Evolutionary conservation across 2,888 invertebrate species (phyloP), one percentile per base, ranked within the genome.

Genomic region (Agonopterix heracliana): DNA sequence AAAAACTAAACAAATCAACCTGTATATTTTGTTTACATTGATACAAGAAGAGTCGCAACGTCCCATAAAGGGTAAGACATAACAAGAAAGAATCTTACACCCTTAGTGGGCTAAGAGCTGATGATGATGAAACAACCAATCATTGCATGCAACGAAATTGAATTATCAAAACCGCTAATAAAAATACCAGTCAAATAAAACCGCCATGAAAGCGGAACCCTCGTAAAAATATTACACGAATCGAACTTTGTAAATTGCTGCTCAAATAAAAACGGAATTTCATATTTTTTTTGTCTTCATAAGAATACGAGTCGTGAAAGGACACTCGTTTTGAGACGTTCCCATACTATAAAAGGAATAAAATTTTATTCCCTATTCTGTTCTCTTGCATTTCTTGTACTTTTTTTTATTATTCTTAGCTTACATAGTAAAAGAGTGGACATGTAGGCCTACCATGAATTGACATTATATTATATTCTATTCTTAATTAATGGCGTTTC

Each of bases 341-440:
- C 36, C 36, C 4, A 47, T 42, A 46, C 10, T 49, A 48, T 40
- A 9, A 46, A 38, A 46, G 7, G 48, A 56, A 65, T 73, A 68
- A 68, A 71, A 64, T 66, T 68, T 71, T 73, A 74, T 54, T 62
- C 48, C 53, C 49, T 52, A 48, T 44, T 51, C 52, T 56, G 56
- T 56, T 60, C 57, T 55, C 58, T 49, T 43, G 57, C 60, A 57
- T 60, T 56, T 55, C 57, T 49, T 43, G 57, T 60, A 57, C 57
- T 59, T 58, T 55, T 70, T 26, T 68, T 64, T 65, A 63, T 63
- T 71, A 60, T 67, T 63, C 64, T 63, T 57, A 56, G 54, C 38
- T n/a, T 26, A 26, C 26, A 26, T 26, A 26, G 26, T 26, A 7
- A 26, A 26, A 26, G 5, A 26, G 26, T 26, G 26, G 3, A 26